Percentiles rank a stretch among this genome's conserved stretches.
Evolutionary conservation across 37 sponge, comb jelly and placozoan species (phyloP).

Genomic region (Hexactinellida sp.): DNA sequence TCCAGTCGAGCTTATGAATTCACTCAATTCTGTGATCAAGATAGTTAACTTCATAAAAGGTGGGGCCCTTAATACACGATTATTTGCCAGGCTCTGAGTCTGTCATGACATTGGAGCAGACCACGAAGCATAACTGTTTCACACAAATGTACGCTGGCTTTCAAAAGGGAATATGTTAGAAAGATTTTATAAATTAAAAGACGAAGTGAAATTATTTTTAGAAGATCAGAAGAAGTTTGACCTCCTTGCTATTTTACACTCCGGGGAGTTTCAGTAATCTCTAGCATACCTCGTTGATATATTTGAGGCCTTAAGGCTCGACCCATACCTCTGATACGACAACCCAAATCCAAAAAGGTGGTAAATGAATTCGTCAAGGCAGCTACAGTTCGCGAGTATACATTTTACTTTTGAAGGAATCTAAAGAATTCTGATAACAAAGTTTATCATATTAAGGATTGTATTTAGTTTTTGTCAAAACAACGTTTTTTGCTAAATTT

Average conservation of each 20-base stretch:
- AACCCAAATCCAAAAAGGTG: too few relatives aligned
- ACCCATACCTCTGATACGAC: too few relatives aligned
- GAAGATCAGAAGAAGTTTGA: not conserved
- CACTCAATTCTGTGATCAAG: constrained; percentile 4
- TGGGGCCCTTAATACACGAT: not conserved
- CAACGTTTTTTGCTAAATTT: too few relatives aligned
- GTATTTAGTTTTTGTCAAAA: too few relatives aligned
- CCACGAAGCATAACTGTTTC: not conserved
- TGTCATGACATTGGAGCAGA: constrained; percentile 1
- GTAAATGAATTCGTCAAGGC: too few relatives aligned
- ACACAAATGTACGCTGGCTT: constrained; percentile 2
- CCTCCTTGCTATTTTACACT: not conserved
- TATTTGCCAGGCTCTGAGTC: not conserved
- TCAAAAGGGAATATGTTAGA: constrained; percentile 12
- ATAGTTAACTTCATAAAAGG: not conserved
- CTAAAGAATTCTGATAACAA: too few relatives aligned
- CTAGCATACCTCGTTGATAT: constrained; percentile 11
- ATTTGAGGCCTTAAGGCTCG: constrained; percentile 5
- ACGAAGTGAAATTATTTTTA: not conserved
- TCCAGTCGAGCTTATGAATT: constrained; percentile 4
- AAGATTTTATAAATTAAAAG: constrained; percentile 4
- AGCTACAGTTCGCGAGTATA: too few relatives aligned
- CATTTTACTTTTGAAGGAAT: too few relatives aligned
- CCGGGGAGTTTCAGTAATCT: not conserved
- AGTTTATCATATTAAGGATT: too few relatives aligned